phyloP scores from a whole-genome alignment of 1,140 invertebrate genomes.

The Scylla paramamosain region DNA sequence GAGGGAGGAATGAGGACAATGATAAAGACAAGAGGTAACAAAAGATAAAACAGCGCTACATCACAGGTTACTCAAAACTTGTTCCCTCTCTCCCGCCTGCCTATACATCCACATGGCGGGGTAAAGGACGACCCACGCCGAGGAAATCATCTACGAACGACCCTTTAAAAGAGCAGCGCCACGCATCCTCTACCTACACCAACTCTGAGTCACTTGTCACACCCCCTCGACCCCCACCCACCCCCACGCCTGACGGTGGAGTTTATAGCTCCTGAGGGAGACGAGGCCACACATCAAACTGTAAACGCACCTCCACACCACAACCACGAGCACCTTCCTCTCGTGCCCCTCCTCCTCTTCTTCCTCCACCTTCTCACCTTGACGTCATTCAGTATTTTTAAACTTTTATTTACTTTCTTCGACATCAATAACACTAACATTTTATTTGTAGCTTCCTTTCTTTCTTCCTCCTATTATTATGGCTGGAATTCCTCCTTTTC shows the following conservation, averaged over 20 bases:
- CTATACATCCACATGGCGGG: not conserved
- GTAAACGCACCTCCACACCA: not conserved
- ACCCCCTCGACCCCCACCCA: not conserved
- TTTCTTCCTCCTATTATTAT: not conserved
- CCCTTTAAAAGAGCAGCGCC: not conserved
- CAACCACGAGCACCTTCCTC: not conserved
- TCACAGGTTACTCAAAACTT: not conserved
- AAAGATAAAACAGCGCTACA: not conserved
- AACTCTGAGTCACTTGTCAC: not conserved
- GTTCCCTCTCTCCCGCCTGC: not conserved
- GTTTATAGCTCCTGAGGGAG: conserved; percentile 12
- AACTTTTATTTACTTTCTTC: no score
- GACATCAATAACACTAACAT: no score
- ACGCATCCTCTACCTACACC: not conserved
- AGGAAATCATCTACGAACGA: not conserved
- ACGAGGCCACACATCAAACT: conserved; percentile 4
- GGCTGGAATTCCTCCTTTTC: not conserved
- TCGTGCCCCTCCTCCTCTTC: not conserved
- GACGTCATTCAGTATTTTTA: no score
- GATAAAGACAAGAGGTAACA: not conserved
- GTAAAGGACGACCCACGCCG: not conserved
- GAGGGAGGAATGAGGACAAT: not conserved
- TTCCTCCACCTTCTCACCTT: not conserved
- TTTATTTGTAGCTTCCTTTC: no score
- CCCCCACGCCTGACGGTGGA: not conserved